Evolutionary conservation across 2,888 invertebrate species (phyloP).

Genomic region (Chelonus formosanus): DNA sequence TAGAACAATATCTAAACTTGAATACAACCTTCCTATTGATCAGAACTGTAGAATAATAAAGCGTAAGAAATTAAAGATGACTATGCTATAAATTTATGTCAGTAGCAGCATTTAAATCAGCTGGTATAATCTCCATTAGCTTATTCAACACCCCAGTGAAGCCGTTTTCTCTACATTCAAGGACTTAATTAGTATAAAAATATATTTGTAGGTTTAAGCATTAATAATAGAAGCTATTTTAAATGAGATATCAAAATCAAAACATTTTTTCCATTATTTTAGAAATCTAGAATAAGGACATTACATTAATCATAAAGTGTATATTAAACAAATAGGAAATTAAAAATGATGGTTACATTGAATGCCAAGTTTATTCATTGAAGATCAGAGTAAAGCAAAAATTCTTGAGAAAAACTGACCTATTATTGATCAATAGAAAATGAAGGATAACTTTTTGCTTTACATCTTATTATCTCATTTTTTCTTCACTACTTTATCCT

Average conservation of each 20-base stretch:
- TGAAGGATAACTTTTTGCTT: slow-evolving; percentile 31
- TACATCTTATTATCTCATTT: slow-evolving; percentile 19
- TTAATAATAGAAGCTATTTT: slow-evolving; percentile 10
- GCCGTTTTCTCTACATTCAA: slow-evolving; percentile 49
- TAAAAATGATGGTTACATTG: slow-evolving; percentile 9
- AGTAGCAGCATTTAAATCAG: slow-evolving; percentile 16
- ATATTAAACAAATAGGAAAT: neutral
- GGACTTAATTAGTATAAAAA: slow-evolving; percentile 46
- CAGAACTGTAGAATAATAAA: neutral
- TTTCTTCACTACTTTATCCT: neutral
- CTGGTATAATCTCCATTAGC: slow-evolving; percentile 25
- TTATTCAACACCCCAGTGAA: slow-evolving; percentile 24
- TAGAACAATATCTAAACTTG: neutral
- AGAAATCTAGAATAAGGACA: slow-evolving; percentile 62
- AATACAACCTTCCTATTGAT: neutral
- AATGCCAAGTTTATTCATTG: too few relatives aligned
- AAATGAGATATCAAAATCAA: slow-evolving; percentile 43
- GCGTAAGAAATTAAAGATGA: slow-evolving; percentile 17
- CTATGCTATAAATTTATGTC: slow-evolving; percentile 31
- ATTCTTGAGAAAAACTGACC: neutral
- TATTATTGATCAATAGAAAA: slow-evolving; percentile 1
- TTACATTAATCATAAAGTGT: slow-evolving; percentile 13
- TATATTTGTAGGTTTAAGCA: slow-evolving; percentile 7
- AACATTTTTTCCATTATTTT: slow-evolving; percentile 52
- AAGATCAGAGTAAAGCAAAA: too few relatives aligned